phyloP scores from a whole-genome alignment of 2,113 vertebrate species.

The Thinocorus orbignyianus region DNA sequence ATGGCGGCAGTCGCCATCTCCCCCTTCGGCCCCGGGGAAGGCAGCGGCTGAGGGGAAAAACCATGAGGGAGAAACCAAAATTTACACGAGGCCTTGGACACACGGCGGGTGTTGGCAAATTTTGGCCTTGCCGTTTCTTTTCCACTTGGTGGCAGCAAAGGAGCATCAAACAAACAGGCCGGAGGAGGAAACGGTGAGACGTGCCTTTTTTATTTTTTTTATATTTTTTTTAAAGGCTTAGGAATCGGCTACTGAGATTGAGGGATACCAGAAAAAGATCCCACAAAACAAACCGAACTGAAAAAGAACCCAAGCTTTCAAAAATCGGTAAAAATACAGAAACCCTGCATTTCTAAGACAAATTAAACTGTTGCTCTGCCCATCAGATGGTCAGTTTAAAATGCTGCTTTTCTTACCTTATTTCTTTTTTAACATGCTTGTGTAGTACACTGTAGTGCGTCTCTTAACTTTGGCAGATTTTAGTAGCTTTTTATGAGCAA shows the following conservation, averaged over 20 bases:
- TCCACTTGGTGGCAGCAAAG: slow-evolving; percentile 87
- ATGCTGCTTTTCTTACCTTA: background rate
- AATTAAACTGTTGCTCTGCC: background rate
- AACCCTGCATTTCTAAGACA: background rate
- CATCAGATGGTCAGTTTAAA: background rate
- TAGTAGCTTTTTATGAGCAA: slow-evolving; percentile 46
- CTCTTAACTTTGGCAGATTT: slow-evolving; percentile 23
- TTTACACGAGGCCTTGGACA: background rate
- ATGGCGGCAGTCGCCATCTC: fast-evolving
- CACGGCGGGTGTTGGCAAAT: background rate
- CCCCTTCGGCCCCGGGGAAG: background rate
- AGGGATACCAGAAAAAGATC: background rate
- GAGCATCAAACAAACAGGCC: slow-evolving; percentile 66
- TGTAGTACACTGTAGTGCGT: background rate
- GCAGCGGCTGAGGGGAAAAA: background rate
- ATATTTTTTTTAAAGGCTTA: background rate
- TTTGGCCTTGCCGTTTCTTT: background rate
- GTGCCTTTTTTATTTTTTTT: background rate
- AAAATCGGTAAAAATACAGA: background rate
- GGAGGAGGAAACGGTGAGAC: background rate
- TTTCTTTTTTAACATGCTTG: background rate
- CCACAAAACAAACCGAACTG: too few species aligned
- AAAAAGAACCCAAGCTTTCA: background rate
- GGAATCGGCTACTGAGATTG: background rate
- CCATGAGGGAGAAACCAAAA: background rate